A percentile compares a stretch with the other conserved stretches of the same genome.
These are phyloP conservation scores for Cynoglossus semilaevis DNA, from an alignment of 2,113 vertebrate genomes.

Conservation along the genomic window DNA sequence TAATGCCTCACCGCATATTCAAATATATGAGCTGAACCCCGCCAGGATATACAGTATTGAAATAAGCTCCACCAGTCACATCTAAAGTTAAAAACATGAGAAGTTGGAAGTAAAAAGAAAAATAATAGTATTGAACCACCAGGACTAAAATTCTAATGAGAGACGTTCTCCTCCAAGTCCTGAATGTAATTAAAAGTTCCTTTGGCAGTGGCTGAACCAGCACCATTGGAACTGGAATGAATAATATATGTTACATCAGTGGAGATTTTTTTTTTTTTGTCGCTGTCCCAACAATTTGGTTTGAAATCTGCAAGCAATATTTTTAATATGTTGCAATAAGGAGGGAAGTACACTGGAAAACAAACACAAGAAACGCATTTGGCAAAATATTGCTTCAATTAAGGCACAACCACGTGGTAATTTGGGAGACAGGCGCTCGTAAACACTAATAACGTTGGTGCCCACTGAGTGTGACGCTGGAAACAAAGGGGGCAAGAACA, in stretches of 20 bases:
- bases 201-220: slow-evolving; percentile 26
- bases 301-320: slow-evolving; percentile 20
- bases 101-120: slow-evolving; percentile 18
- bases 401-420: slow-evolving; percentile 29
- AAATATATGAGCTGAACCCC: slow-evolving; percentile 18
- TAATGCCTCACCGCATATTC: slow-evolving; percentile 21
- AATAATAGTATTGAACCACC: slow-evolving; percentile 41
- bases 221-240: slow-evolving; percentile 37
- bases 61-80: slow-evolving; percentile 9
- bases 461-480: slow-evolving; percentile 25
- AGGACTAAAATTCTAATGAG: slow-evolving; percentile 61
- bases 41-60: slow-evolving; percentile 4
- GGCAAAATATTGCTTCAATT: slow-evolving; percentile 39
- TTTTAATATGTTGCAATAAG: slow-evolving; percentile 8
- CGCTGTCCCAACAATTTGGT: slow-evolving; percentile 9
- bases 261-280: slow-evolving; percentile 10
- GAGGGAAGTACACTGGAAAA: slow-evolving; percentile 28
- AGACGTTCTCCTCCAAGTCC: slow-evolving; percentile 42
- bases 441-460: slow-evolving; percentile 35
- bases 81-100: too few species aligned
- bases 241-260: slow-evolving; percentile 47
- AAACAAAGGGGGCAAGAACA: slow-evolving; percentile 28
- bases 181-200: slow-evolving; percentile 68
- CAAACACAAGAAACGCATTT: slow-evolving; percentile 16
- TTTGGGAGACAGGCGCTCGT: slow-evolving; percentile 30